These are phyloP conservation scores for Cheilosia soror DNA, from an alignment of 2,888 invertebrate genomes.

Conservation along the genomic window DNA sequence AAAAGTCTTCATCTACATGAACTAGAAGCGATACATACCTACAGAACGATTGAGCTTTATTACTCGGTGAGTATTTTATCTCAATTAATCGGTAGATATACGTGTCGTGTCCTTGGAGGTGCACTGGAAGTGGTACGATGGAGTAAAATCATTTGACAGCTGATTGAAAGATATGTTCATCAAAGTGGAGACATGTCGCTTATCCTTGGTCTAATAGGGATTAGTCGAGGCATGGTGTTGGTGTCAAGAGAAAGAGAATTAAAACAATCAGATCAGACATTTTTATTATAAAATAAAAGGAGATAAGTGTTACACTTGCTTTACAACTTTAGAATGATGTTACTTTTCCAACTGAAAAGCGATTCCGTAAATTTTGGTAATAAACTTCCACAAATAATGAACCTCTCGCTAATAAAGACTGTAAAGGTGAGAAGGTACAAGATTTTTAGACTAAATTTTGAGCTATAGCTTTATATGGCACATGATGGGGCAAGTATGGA, in stretches of 20 bases:
- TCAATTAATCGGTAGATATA: slow-evolving; percentile 46
- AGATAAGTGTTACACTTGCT: neutral
- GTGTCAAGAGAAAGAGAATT: neutral
- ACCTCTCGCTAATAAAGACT: too few relatives aligned
- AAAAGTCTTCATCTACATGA: slow-evolving; percentile 36
- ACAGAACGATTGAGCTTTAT: slow-evolving; percentile 49
- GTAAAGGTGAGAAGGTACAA: too few relatives aligned
- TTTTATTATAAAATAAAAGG: neutral
- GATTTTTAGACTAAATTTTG: too few relatives aligned
- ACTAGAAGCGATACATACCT: neutral
- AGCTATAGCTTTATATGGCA: too few relatives aligned
- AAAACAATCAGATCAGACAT: neutral
- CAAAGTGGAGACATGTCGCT: slow-evolving; percentile 44
- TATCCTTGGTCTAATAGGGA: slow-evolving; percentile 45
- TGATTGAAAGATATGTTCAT: slow-evolving; percentile 66
- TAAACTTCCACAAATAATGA: too few relatives aligned
- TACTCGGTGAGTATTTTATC: slow-evolving; percentile 56
- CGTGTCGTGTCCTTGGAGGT: slow-evolving; percentile 29
- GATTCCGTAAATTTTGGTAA: too few relatives aligned
- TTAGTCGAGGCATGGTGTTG: slow-evolving; percentile 36
- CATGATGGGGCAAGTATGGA: too few relatives aligned
- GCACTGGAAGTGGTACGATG: neutral
- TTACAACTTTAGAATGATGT: too few relatives aligned
- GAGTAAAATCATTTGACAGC: slow-evolving; percentile 60
- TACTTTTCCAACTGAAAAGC: too few relatives aligned